These are phyloP conservation scores for Xestobium rufovillosum DNA, from an alignment of 2,888 invertebrate species.

Conservation along the genomic window DNA sequence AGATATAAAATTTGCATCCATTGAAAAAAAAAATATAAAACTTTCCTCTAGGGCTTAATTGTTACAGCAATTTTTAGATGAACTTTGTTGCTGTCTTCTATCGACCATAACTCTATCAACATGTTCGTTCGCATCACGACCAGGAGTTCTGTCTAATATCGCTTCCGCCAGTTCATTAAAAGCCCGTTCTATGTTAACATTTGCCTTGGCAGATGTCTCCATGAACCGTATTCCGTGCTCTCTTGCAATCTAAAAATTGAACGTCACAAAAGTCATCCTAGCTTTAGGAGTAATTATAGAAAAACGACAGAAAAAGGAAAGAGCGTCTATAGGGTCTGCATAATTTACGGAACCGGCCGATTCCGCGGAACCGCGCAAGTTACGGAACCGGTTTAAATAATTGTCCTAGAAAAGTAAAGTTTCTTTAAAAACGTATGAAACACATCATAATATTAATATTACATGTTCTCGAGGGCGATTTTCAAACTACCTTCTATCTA, in stretches of 20 bases:
- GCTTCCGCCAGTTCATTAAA: conserved; percentile 93
- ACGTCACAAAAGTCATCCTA: conserved; percentile 4
- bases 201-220: conserved; percentile 97
- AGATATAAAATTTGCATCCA: too few species aligned
- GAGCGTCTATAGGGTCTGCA: too few species aligned
- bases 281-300: too few species aligned
- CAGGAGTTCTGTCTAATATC: conserved; percentile 85
- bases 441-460: too few species aligned
- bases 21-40: too few species aligned
- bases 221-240: conserved; percentile 95
- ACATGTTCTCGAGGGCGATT: too few species aligned
- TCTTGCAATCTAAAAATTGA: conserved; percentile 69
- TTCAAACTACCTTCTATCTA: too few species aligned
- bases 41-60: too few species aligned
- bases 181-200: conserved; percentile 93
- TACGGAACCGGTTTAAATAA: too few species aligned
- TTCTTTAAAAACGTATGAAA: too few species aligned
- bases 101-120: conserved; percentile 65
- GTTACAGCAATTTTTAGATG: conserved; percentile 53
- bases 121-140: conserved; percentile 71
- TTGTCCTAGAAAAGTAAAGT: conserved; percentile 1
- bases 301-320: neutral
- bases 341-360: too few species aligned
- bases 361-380: too few species aligned
- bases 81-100: conserved; percentile 58